These are phyloP conservation scores for Leptinotarsa tumamoca DNA, from an alignment of 2,888 invertebrate species.

Conservation along the genomic window DNA sequence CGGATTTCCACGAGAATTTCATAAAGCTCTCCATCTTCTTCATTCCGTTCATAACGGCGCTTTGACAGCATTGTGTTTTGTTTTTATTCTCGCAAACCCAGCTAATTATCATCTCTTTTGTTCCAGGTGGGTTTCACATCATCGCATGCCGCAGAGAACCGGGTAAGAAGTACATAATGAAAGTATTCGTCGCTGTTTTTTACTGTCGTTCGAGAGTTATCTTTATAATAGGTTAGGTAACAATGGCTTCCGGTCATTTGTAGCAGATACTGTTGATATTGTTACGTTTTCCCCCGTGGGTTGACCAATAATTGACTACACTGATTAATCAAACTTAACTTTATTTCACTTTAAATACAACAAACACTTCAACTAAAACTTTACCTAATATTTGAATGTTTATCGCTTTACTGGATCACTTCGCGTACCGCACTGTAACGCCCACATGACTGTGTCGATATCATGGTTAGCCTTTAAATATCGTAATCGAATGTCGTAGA, in stretches of 20 bases:
- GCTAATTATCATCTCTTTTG: constrained; percentile 35
- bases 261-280: neutral
- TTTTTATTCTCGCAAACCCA: constrained; percentile 28
- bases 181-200: constrained; percentile 8
- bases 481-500: no score
- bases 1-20: neutral
- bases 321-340: no score
- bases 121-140: constrained; percentile 36
- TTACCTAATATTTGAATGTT: no score
- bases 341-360: no score
- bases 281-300: no score
- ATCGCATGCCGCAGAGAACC: constrained; percentile 21
- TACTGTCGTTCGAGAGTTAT: neutral
- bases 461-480: no score
- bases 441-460: no score
- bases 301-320: no score
- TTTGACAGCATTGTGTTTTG: constrained; percentile 25
- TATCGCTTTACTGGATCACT: no score
- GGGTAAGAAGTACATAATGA: constrained; percentile 33
- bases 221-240: neutral
- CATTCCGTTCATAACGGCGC: neutral
- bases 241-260: neutral
- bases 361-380: neutral
- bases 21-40: neutral
- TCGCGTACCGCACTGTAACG: no score